Evolutionary conservation across 30 jellyfish, hydroid and myxozoan genomes (phyloP), one percentile per base, ranked within the genome.

Genomic region (Morbakka virulenta): DNA sequence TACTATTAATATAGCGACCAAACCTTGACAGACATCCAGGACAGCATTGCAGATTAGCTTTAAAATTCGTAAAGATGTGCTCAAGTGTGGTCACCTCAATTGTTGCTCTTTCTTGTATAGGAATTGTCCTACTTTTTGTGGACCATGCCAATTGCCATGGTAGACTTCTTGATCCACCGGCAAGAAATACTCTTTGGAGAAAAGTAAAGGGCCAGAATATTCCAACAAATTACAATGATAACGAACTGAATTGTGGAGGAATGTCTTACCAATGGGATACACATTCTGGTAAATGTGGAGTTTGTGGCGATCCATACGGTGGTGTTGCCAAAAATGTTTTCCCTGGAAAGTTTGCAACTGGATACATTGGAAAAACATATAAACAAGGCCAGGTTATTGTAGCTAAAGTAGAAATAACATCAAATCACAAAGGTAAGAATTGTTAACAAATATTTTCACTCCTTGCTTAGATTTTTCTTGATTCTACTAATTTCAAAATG

Each of bases 211-310:
- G 82, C 9, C 29, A 26, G 17, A 20, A 53, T 12, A 70, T 50
- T 30, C 93, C 93, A 20, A 34, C 72, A 3, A 67, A 81, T 36
- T 67, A 69, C 85, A 52, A 24, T 62, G 93, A 81, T 28, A 81
- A 69, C 73, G 81, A 81, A 67, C 50, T 68, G 14, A 81, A 81
- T 80, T 81, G 93, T 47, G 93, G 93, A 1, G 93, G 93, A 31
- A 68, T 81, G 52, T 17, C 80, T 1, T 28, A 31, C n/a, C 93
- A 81, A 17, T n/a, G n/a, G n/a, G 22, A 48, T 66, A 70, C 53
- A 34, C 14, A 61, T 35, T 72, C 80, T 4, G 93, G 93, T 0
- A 50, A 69, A 52, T 81, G 93, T 49, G 93, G 93, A 17, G 86
- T 53, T 6, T 81, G 93, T 35, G 93, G 93, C 69, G 93, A 81